A percentile compares a stretch with the other conserved stretches of the same genome.
phyloP scores from a whole-genome alignment of 2,797 vertebrate species.

The Chromis chromis region DNA sequence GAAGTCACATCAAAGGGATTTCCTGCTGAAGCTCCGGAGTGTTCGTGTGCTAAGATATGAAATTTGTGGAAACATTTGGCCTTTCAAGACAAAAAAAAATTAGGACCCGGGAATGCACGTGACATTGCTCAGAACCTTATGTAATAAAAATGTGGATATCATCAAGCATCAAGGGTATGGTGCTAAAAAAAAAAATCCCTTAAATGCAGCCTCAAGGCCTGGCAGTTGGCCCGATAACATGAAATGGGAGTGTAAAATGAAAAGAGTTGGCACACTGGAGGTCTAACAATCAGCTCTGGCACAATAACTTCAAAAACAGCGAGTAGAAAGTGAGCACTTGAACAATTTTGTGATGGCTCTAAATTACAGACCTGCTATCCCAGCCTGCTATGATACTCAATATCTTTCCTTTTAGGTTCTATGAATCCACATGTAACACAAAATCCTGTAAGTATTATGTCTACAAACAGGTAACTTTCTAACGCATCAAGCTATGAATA shows the following conservation, averaged over 20 bases:
- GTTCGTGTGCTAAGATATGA: neutral
- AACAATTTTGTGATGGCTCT: conserved; percentile 1
- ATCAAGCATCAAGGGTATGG: conserved; percentile 13
- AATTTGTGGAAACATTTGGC: neutral
- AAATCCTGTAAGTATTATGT: neutral
- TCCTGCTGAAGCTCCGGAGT: conserved; percentile 1
- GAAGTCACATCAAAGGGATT: conserved; percentile 10
- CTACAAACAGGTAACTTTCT: no score
- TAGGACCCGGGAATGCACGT: neutral
- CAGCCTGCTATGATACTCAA: neutral
- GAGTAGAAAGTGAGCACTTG: neutral
- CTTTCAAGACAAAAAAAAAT: neutral
- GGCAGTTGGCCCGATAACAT: neutral
- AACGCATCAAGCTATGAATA: neutral
- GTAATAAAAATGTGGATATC: neutral
- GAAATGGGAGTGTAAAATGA: neutral
- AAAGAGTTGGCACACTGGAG: conserved; percentile 1
- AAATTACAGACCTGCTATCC: neutral
- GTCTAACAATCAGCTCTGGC: conserved; percentile 3
- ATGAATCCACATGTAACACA: neutral
- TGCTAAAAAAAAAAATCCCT: neutral
- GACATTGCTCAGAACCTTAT: neutral
- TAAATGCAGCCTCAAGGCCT: neutral
- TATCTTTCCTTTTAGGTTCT: neutral
- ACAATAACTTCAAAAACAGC: conserved; percentile 5